Conservation (phyloP, 2,797 vertebrate species). For the Melanotaenia nigrans region DNA sequence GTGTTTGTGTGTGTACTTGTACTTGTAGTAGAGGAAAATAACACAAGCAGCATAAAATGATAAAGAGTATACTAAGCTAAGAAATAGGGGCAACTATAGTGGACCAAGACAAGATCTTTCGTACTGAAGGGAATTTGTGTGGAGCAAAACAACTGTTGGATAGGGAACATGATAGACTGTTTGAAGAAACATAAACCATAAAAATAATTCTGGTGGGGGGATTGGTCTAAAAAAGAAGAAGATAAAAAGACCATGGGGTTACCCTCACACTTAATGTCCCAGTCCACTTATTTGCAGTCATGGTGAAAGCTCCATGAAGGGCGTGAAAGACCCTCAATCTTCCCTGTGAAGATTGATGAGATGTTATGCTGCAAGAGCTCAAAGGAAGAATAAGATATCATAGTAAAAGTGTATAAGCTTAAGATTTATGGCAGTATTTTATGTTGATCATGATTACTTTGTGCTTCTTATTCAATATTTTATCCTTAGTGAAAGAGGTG, state of each 20-base stretch:
- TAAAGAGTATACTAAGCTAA: constrained; percentile 40
- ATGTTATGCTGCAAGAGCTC: constrained; percentile 6
- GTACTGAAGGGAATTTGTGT: constrained; percentile 30
- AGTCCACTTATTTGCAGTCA: constrained; percentile 9
- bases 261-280: constrained; percentile 35
- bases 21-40: constrained; percentile 3
- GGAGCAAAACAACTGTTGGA: constrained; percentile 30
- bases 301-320: constrained; percentile 17
- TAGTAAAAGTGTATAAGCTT: not conserved
- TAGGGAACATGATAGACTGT: constrained; percentile 46
- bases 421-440: constrained; percentile 14
- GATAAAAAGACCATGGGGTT: constrained; percentile 13
- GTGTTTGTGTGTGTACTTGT: constrained; percentile 5
- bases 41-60: constrained; percentile 23
- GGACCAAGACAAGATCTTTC: constrained; percentile 27
- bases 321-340: not conserved
- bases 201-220: not conserved
- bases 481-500: not conserved
- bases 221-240: constrained; percentile 15
- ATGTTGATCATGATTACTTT: not conserved
- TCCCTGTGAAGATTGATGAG: constrained; percentile 16
- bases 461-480: constrained; percentile 5
- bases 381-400: constrained; percentile 1
- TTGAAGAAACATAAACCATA: no score
- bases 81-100: constrained; percentile 36